Evolutionary conservation across 2,113 vertebrate species (phyloP).

Genomic region (Pteruthius melanotis): DNA sequence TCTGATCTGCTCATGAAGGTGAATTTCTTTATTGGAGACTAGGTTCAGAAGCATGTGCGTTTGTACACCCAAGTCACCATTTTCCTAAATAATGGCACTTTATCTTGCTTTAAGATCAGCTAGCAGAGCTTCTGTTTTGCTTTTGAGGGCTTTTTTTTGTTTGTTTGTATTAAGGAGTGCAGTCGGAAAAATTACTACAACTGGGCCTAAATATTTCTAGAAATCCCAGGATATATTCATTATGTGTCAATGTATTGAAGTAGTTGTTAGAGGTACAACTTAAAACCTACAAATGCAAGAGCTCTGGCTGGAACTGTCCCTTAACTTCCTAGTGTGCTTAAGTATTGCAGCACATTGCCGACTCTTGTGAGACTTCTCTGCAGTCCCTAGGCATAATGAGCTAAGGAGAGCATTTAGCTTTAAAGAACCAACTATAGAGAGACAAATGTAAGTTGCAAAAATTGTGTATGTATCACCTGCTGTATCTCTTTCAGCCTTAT

Average conservation of each 20-base stretch:
- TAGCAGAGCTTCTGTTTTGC: background rate
- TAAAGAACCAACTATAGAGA: background rate
- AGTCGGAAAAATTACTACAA: background rate
- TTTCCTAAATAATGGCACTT: background rate
- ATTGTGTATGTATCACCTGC: background rate
- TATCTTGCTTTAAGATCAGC: background rate
- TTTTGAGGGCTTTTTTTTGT: background rate
- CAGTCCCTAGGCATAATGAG: slow-evolving; percentile 53
- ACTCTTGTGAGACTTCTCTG: slow-evolving; percentile 44
- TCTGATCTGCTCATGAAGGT: background rate
- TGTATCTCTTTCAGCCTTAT: background rate
- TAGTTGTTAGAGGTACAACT: slow-evolving; percentile 33
- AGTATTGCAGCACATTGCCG: slow-evolving; percentile 34
- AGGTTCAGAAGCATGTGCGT: slow-evolving; percentile 1
- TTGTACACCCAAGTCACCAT: background rate
- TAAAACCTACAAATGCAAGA: slow-evolving; percentile 68
- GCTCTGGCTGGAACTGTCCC: background rate
- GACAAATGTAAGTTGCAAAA: background rate
- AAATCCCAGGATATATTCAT: background rate
- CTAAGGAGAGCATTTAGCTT: slow-evolving; percentile 2
- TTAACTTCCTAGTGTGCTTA: slow-evolving; percentile 17
- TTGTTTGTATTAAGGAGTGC: background rate
- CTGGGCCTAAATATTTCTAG: background rate
- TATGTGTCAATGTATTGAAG: background rate
- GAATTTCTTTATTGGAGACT: background rate